Evolutionary conservation across 2,113 vertebrate species (phyloP).

Genomic region (Perca flavescens): DNA sequence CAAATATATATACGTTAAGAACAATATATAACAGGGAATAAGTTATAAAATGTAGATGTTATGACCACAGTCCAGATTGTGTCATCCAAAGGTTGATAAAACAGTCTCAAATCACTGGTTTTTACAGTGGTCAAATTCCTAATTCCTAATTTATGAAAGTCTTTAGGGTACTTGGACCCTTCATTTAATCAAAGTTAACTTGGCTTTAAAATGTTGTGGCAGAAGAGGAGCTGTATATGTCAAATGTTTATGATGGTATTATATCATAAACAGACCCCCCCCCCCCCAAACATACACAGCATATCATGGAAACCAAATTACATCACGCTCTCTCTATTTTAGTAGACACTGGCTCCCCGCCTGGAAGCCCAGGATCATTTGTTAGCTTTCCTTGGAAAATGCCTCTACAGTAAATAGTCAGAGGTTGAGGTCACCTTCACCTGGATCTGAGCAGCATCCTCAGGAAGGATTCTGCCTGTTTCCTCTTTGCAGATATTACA

Average conservation of each 20-base stretch:
- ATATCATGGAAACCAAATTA: slow-evolving; percentile 73
- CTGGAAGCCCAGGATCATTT: slow-evolving; percentile 76
- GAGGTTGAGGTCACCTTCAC: slow-evolving; percentile 38
- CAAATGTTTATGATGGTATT: slow-evolving; percentile 23
- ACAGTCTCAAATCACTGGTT: neutral
- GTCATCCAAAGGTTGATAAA: too few relatives aligned
- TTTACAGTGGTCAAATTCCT: too few relatives aligned
- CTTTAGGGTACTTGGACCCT: neutral
- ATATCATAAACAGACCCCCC: neutral
- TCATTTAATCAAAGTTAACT: neutral
- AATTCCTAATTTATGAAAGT: too few relatives aligned
- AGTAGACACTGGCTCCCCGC: slow-evolving; percentile 70
- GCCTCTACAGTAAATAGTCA: neutral
- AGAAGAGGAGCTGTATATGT: neutral
- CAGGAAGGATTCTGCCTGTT: neutral
- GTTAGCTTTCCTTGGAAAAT: slow-evolving; percentile 64
- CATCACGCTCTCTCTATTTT: slow-evolving; percentile 63
- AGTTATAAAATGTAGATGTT: too few relatives aligned
- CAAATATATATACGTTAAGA: too few relatives aligned
- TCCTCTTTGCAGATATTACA: neutral
- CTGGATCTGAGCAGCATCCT: slow-evolving; percentile 34
- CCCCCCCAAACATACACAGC: slow-evolving; percentile 46
- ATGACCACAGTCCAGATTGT: too few relatives aligned
- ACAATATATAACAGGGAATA: too few relatives aligned
- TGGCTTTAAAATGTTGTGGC: neutral